Evolutionary conservation across 2,113 vertebrate species (phyloP).

Genomic region (Nycticryphes semicollaris): DNA sequence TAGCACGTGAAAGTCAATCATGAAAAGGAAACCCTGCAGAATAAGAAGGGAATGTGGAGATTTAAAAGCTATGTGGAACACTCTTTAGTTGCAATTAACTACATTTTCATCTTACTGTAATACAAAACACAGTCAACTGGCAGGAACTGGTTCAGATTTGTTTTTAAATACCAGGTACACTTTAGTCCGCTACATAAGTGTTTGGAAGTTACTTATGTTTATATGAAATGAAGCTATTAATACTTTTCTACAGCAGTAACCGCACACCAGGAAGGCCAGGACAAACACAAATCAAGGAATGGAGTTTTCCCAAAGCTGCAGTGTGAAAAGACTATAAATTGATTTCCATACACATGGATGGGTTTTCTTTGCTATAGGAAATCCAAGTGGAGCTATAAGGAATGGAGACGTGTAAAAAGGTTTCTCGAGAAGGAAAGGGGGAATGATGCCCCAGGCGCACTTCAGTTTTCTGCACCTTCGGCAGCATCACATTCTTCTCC

Average conservation of each 20-base stretch:
- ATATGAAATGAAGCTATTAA: conserved; percentile 89
- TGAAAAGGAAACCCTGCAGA: conserved; percentile 64
- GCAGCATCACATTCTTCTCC: conserved; percentile 88
- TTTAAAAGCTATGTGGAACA: conserved; percentile 67
- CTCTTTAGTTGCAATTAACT: conserved; percentile 73
- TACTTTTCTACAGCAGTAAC: conserved; percentile 93
- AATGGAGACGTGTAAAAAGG: conserved; percentile 97
- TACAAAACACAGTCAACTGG: conserved; percentile 78
- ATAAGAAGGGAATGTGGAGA: conserved; percentile 70
- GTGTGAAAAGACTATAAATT: conserved; percentile 85
- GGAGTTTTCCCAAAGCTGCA: conserved; percentile 88
- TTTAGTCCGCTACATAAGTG: conserved; percentile 80
- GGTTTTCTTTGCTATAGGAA: conserved; percentile 89
- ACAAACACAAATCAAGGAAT: conserved; percentile 87
- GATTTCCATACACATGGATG: conserved; percentile 84
- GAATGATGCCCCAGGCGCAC: conserved; percentile 58
- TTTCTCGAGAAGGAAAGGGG: conserved; percentile 76
- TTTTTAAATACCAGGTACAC: conserved; percentile 78
- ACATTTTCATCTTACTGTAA: conserved; percentile 76
- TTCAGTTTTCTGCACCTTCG: conserved; percentile 87
- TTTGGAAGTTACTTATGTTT: conserved; percentile 80
- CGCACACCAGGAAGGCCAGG: conserved; percentile 90
- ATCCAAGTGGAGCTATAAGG: conserved; percentile 89
- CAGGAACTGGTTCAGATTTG: conserved; percentile 78
- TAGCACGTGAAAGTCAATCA: conserved; percentile 61